Evolutionary conservation across 2,113 vertebrate species (phyloP).

Genomic region (Coryphaenoides rupestris): DNA sequence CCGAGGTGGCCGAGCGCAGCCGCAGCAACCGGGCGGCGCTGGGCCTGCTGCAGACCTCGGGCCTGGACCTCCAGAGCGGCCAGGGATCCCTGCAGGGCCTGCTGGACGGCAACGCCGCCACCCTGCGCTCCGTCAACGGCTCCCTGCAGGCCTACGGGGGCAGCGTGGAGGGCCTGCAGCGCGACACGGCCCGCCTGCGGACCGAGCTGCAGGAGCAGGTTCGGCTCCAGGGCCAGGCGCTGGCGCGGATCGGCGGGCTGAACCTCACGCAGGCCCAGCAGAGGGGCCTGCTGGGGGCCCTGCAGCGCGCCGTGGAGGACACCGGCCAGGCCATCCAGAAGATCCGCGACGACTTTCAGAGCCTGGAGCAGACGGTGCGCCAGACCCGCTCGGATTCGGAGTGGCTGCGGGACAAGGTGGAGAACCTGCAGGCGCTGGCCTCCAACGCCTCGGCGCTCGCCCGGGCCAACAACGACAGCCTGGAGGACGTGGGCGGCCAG

Average conservation of each 20-base stretch:
- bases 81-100: slow-evolving; percentile 84
- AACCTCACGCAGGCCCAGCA: slow-evolving; percentile 91
- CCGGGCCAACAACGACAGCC: slow-evolving; percentile 85
- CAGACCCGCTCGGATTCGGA: slow-evolving; percentile 83
- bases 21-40: slow-evolving; percentile 83
- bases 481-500: slow-evolving; percentile 87
- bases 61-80: slow-evolving; percentile 76
- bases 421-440: slow-evolving; percentile 81
- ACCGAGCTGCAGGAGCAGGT: slow-evolving; percentile 82
- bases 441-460: slow-evolving; percentile 82
- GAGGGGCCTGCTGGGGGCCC: slow-evolving; percentile 74
- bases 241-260: slow-evolving; percentile 83
- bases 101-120: slow-evolving; percentile 82
- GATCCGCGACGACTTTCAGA: slow-evolving; percentile 87
- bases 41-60: slow-evolving; percentile 83
- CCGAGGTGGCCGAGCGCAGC: slow-evolving; percentile 82
- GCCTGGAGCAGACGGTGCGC: slow-evolving; percentile 81
- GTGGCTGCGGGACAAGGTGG: slow-evolving; percentile 88
- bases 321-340: slow-evolving; percentile 83
- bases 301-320: slow-evolving; percentile 88
- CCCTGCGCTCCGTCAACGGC: slow-evolving; percentile 83
- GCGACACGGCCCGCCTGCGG: slow-evolving; percentile 83
- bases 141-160: slow-evolving; percentile 83
- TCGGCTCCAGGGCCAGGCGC: slow-evolving; percentile 77
- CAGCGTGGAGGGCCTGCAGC: slow-evolving; percentile 81